Base-by-base conservation (phyloP, 1,140 invertebrate species). In the Battus philenor region DNA sequence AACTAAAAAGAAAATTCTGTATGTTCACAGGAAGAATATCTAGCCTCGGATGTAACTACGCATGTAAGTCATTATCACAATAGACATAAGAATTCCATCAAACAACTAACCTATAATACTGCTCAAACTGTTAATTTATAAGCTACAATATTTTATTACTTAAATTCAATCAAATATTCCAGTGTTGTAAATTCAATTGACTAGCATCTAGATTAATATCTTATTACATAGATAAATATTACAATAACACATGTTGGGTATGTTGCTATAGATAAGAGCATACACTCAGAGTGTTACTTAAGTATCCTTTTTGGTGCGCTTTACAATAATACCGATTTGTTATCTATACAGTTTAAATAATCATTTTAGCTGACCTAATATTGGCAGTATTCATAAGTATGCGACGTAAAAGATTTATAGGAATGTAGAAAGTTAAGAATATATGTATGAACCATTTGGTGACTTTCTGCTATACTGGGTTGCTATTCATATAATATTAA, bases 41-140 rank as follows among this genome's bases (percentile, higher is more conserved):
- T n/a, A n/a, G 45, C 38, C 43, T 47, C 50, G 54, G 36, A 62
- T 57, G 65, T 50, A 47, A 52, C 58, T 71, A 67, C 47, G 46
- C 54, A 64, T 44, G 22, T 33, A 62, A 51, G 47, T 45, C 30
- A 41, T 55, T 69, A 79, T 74, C 72, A 74, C 70, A 79, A 57
- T 59, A 66, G 49, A 69, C 58, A 73, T 54, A 66, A 66, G 65
- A 62, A 77, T 66, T 70, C 69, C 41, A 78, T 68, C 58, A 70
- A 73, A 72, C 59, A 70, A 74, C 73, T 83, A 77, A 77, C 70
- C 79, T 83, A 83, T 83, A 83, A 83, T 83, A 83, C 79, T 83
- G 76, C 64, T 77, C 47, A 66, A 71, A 71, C 68, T 62, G 55
- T 68, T 58, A 64, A 41, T 41, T 41, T 41, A 59, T 62, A 58